phyloP scores from a whole-genome alignment of 2,797 vertebrate species.

The Morelia viridis region DNA sequence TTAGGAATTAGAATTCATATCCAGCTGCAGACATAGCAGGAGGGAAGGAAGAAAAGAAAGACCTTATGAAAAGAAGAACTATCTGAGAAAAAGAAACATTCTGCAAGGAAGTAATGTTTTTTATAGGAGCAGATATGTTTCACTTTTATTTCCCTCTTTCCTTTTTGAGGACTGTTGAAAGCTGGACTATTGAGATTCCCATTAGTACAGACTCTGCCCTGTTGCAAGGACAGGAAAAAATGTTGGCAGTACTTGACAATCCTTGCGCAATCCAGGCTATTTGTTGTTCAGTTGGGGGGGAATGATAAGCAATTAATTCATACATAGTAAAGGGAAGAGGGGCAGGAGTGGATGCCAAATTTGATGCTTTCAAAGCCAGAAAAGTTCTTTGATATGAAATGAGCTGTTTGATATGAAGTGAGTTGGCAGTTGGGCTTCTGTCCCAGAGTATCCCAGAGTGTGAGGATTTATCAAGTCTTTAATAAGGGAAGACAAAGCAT shows the following conservation, averaged over 20 bases:
- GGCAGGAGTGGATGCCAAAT: background rate
- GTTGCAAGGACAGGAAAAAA: background rate
- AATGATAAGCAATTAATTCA: background rate
- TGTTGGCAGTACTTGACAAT: background rate
- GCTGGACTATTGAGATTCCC: background rate
- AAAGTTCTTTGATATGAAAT: conserved; percentile 33
- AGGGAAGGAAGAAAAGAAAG: background rate
- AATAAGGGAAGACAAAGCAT: conserved; percentile 12
- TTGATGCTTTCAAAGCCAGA: background rate
- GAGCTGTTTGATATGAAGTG: conserved; percentile 16
- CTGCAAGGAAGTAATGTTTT: background rate
- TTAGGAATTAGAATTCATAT: background rate
- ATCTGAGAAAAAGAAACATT: background rate
- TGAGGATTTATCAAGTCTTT: background rate
- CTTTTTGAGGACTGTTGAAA: background rate
- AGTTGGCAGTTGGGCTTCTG: background rate
- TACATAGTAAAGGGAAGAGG: background rate
- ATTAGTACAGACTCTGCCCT: background rate
- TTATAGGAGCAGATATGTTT: background rate
- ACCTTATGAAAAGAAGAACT: background rate
- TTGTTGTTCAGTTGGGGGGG: background rate
- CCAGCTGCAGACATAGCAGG: too few relatives aligned
- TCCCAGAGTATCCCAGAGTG: background rate
- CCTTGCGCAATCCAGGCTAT: background rate
- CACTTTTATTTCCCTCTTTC: background rate